A percentile compares a stretch with the other conserved stretches of the same genome.
These are phyloP conservation scores for Diphyllodes magnificus DNA, from an alignment of 2,113 vertebrate species.

Conservation along the genomic window DNA sequence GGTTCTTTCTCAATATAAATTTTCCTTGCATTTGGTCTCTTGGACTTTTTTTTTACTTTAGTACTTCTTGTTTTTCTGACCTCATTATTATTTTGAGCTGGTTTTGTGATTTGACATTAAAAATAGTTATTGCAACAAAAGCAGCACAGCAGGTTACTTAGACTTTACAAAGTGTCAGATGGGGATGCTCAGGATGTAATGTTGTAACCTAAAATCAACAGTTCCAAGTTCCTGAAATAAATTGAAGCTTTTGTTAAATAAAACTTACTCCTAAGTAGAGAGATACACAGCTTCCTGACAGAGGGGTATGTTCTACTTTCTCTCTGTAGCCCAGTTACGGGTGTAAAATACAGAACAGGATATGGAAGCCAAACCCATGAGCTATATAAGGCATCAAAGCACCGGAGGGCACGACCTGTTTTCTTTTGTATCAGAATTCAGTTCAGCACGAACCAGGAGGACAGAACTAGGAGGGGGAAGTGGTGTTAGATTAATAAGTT, in stretches of 20 bases:
- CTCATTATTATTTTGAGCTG: conserved; percentile 7
- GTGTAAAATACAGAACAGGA: not conserved
- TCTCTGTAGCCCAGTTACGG: not conserved
- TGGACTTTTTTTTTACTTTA: not conserved
- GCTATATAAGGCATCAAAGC: conserved; percentile 16
- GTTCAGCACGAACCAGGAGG: not conserved
- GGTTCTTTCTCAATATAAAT: not conserved
- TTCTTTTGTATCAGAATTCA: not conserved
- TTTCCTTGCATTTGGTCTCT: not conserved
- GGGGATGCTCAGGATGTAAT: not conserved
- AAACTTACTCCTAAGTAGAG: not conserved
- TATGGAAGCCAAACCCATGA: not conserved
- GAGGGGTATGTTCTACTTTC: not conserved
- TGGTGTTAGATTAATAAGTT: not conserved
- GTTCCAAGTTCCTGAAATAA: not conserved
- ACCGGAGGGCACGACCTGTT: not conserved
- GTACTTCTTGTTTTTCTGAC: not conserved
- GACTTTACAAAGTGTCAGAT: not conserved
- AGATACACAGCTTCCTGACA: not conserved
- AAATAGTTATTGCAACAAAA: not conserved
- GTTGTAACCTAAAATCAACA: not conserved
- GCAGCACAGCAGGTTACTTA: not conserved
- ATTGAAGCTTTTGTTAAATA: not conserved
- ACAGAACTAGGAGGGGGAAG: not conserved
- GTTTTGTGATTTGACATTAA: not conserved